Percentiles rank a stretch among this genome's conserved stretches.
phyloP scores from a whole-genome alignment of 2,888 invertebrate genomes.

The Liodrosophila aerea region DNA sequence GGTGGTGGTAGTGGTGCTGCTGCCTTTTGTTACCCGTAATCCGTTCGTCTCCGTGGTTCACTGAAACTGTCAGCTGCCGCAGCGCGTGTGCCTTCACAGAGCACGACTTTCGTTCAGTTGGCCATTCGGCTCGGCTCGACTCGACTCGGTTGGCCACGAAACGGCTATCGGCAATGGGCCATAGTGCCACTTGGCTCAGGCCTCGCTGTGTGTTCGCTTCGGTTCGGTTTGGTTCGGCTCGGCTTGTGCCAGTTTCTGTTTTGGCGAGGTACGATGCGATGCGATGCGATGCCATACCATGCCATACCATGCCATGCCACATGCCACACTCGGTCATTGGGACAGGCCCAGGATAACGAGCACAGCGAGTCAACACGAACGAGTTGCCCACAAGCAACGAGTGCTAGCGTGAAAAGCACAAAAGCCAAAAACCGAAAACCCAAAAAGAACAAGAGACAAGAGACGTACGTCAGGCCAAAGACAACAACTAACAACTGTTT shows the following conservation, averaged over 20 bases:
- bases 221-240: slow-evolving; percentile 19
- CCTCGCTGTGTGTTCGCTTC: no score
- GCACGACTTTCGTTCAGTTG: slow-evolving; percentile 80
- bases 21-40: slow-evolving; percentile 81
- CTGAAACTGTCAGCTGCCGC: slow-evolving; percentile 82
- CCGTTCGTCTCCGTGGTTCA: slow-evolving; percentile 83
- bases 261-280: background rate
- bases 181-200: no score
- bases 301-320: slow-evolving; percentile 12
- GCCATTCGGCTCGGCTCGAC: slow-evolving; percentile 7
- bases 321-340: slow-evolving; percentile 74
- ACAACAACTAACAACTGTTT: slow-evolving; percentile 27
- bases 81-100: slow-evolving; percentile 73
- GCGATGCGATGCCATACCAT: background rate
- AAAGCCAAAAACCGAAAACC: slow-evolving; percentile 3
- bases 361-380: slow-evolving; percentile 11
- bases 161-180: no score
- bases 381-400: slow-evolving; percentile 1
- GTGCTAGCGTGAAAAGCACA: background rate
- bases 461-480: slow-evolving; percentile 50
- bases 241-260: slow-evolving; percentile 24
- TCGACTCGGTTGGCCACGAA: slow-evolving; percentile 10
- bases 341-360: slow-evolving; percentile 70
- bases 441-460: slow-evolving; percentile 9
- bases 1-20: slow-evolving; percentile 25